Conservation (phyloP, 2,113 vertebrate genomes). For the Pristiophorus japonicus region DNA sequence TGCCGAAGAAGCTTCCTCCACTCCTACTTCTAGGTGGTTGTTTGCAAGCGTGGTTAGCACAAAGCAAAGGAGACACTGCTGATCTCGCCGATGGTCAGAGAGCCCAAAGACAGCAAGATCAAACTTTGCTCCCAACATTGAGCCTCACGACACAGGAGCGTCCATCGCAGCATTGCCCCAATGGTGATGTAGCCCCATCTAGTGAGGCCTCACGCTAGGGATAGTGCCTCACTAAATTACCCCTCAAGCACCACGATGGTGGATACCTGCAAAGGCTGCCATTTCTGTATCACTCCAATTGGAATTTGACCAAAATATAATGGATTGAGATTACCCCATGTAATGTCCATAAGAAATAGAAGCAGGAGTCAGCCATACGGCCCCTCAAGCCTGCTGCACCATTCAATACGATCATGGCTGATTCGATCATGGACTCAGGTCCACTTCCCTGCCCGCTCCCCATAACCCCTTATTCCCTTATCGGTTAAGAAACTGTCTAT, state of each 20-base stretch:
- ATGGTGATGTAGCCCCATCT: not conserved
- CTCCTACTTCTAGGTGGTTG: not conserved
- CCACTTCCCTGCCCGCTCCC: too few relatives aligned
- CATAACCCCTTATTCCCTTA: too few relatives aligned
- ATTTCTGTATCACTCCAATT: too few relatives aligned
- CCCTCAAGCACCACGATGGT: too few relatives aligned
- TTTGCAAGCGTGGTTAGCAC: not conserved
- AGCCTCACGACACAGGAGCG: not conserved
- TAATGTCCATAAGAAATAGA: too few relatives aligned
- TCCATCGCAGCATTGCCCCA: not conserved
- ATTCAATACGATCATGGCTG: too few relatives aligned
- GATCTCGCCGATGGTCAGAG: not conserved
- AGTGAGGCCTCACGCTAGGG: not conserved
- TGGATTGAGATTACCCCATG: not conserved
- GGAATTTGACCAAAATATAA: not conserved
- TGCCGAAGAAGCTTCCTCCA: not conserved
- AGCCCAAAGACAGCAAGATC: not conserved
- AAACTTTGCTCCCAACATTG: not conserved
- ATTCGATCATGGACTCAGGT: too few relatives aligned
- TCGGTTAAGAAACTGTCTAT: too few relatives aligned
- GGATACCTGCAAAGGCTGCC: too few relatives aligned
- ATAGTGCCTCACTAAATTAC: not conserved
- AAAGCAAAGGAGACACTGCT: not conserved
- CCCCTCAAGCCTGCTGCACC: too few relatives aligned
- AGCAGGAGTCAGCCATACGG: too few relatives aligned